Evolutionary conservation across 2,888 invertebrate species (phyloP).

Genomic region (Clitarchus hookeri): DNA sequence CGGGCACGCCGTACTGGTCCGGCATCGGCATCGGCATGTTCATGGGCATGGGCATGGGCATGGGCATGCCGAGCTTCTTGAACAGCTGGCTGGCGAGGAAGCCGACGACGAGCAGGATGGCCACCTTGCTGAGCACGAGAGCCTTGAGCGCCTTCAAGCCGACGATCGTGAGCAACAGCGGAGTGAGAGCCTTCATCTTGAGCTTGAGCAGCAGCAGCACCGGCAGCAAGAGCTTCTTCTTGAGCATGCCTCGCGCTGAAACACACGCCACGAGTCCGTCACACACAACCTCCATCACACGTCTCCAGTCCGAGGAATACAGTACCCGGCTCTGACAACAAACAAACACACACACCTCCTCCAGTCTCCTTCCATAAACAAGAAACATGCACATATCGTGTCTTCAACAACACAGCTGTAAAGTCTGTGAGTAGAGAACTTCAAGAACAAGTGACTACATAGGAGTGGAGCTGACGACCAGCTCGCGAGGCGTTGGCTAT

Average conservation of each 20-base stretch:
- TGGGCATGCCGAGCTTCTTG: slow-evolving; percentile 79
- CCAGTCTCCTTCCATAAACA: neutral
- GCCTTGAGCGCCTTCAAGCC: slow-evolving; percentile 84
- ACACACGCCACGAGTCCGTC: slow-evolving; percentile 41
- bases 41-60: slow-evolving; percentile 66
- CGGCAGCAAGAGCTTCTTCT: slow-evolving; percentile 82
- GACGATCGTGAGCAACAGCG: slow-evolving; percentile 76
- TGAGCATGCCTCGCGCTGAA: slow-evolving; percentile 75
- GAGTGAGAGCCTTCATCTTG: slow-evolving; percentile 83
- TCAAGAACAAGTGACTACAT: too few species aligned
- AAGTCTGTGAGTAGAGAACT: too few species aligned
- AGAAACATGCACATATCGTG: neutral
- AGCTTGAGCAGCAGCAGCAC: slow-evolving; percentile 78
- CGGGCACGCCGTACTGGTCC: slow-evolving; percentile 42
- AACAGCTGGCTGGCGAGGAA: slow-evolving; percentile 79
- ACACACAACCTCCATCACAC: neutral
- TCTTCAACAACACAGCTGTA: too few species aligned
- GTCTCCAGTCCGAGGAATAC: too few species aligned
- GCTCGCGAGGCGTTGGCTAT: too few species aligned
- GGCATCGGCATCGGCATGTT: slow-evolving; percentile 48
- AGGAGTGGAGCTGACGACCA: too few species aligned
- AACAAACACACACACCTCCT: too few species aligned
- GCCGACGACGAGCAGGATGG: slow-evolving; percentile 78
- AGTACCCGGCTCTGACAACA: too few species aligned
- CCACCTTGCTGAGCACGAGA: slow-evolving; percentile 80